phyloP scores from a whole-genome alignment of 2,797 vertebrate genomes.

The Catamblyrhynchus diadema region DNA sequence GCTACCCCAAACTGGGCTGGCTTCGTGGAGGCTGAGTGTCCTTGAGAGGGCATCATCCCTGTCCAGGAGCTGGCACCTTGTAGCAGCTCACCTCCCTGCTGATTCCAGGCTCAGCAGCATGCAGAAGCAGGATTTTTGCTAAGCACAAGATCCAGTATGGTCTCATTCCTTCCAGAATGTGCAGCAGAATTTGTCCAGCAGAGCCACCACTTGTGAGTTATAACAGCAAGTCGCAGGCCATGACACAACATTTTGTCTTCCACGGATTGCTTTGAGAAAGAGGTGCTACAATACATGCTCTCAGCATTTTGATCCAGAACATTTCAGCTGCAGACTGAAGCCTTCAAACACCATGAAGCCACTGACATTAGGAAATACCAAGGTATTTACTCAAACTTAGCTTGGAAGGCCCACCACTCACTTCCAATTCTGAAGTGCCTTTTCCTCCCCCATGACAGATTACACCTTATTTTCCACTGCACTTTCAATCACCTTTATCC shows the following conservation, averaged over 20 bases:
- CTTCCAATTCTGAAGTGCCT: background rate
- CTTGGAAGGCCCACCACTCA: background rate
- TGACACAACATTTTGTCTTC: background rate
- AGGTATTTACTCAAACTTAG: background rate
- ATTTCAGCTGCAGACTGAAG: background rate
- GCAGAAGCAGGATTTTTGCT: background rate
- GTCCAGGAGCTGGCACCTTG: background rate
- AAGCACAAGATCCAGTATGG: background rate
- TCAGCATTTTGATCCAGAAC: background rate
- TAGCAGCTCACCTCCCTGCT: background rate
- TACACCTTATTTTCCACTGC: background rate
- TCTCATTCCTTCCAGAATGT: background rate
- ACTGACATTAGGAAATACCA: background rate
- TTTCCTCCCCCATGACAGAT: background rate
- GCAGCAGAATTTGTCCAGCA: background rate
- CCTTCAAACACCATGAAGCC: background rate
- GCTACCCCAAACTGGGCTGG: background rate
- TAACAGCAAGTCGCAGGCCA: background rate
- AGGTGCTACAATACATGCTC: background rate
- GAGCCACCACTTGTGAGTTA: background rate
- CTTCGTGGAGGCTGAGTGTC: accelerated
- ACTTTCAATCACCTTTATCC: background rate
- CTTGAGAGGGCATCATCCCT: background rate
- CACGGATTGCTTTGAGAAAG: background rate
- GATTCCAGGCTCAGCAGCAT: background rate